Evolutionary conservation across 2,113 vertebrate genomes (phyloP), one percentile per base, ranked within the genome.

Genomic region (Polyodon spathula): DNA sequence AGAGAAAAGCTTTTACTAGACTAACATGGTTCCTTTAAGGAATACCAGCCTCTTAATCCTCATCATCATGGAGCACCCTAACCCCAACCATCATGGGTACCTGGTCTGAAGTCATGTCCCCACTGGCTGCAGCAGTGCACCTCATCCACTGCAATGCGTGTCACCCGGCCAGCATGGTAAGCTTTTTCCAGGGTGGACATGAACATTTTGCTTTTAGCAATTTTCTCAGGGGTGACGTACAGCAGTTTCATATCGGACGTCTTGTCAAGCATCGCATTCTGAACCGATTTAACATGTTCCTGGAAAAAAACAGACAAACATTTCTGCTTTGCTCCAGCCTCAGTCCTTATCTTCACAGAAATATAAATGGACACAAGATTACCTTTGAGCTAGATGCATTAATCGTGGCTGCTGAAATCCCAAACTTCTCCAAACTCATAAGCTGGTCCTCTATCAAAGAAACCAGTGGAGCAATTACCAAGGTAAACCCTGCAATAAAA

Each of bases 111-210:
- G 70, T 99, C 96, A 0, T 99, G 95, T 2, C 96, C 96, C 96
- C 96, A 99, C 39, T 99, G 96, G 66, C 96, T 99, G 66, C 96
- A 99, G 76, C 96, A 99, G 37, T 99, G 96, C 60, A 98, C 95
- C 69, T 99, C 96, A 15, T 99, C 96, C 53, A 99, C 90, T 1
- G 95, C 93, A 0, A 97, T 82, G 1, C 85, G 91, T 40, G 84
- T 79, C 8, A 99, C 81, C 17, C 87, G 71, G 9, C 80, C 80
- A 0, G 87, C 81, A 4, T 92, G 89, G 40, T 98, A 89, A 10
- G 94, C 93, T 69, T 98, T 99, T 74, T 99, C 95, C 41, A 99
- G 79, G 61, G 88, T 92, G 4, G 96, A 94, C 94, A 99, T 97
- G 60, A 99, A 88, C 78, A 97, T 79, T 61, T 97, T 98, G 76